These are phyloP conservation scores for Tragelaphus strepsiceros DNA, from an alignment of 2,113 vertebrate species.

Conservation along the genomic window DNA sequence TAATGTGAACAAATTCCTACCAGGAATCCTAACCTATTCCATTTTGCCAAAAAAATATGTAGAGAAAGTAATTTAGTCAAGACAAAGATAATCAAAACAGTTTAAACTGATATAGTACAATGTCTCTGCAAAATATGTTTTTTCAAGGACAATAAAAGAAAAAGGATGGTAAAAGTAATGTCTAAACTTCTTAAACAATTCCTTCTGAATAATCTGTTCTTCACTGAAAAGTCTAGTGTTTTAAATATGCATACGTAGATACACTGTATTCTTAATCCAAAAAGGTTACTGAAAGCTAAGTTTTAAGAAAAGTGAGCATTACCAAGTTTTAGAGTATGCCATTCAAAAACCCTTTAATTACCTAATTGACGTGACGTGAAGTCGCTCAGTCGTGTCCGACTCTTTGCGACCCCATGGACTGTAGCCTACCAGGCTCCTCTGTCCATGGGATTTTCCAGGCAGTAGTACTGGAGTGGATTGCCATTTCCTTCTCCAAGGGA, in stretches of 20 bases:
- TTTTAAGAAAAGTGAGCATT: slow-evolving; percentile 43
- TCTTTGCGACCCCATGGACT: no score
- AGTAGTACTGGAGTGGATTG: no score
- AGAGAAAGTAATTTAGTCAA: slow-evolving; percentile 52
- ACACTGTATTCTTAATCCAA: background rate
- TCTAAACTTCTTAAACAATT: slow-evolving; percentile 11
- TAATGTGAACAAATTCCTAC: slow-evolving; percentile 83
- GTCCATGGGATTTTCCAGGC: no score
- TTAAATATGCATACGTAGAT: slow-evolving; percentile 7
- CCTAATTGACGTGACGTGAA: no score
- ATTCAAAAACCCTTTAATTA: slow-evolving; percentile 60
- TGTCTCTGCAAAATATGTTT: slow-evolving; percentile 40
- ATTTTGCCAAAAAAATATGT: slow-evolving; percentile 68
- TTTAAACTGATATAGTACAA: slow-evolving; percentile 49
- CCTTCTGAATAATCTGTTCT: background rate
- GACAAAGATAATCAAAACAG: slow-evolving; percentile 61
- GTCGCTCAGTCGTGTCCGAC: no score
- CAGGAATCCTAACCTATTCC: slow-evolving; percentile 77
- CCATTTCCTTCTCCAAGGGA: no score
- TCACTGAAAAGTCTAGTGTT: background rate
- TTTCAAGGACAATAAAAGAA: slow-evolving; percentile 52
- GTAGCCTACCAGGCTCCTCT: no score
- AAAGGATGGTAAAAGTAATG: background rate
- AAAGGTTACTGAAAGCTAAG: background rate
- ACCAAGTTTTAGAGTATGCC: slow-evolving; percentile 65